Evolutionary conservation across 2,888 invertebrate species (phyloP).

Genomic region (Agelastica alni): DNA sequence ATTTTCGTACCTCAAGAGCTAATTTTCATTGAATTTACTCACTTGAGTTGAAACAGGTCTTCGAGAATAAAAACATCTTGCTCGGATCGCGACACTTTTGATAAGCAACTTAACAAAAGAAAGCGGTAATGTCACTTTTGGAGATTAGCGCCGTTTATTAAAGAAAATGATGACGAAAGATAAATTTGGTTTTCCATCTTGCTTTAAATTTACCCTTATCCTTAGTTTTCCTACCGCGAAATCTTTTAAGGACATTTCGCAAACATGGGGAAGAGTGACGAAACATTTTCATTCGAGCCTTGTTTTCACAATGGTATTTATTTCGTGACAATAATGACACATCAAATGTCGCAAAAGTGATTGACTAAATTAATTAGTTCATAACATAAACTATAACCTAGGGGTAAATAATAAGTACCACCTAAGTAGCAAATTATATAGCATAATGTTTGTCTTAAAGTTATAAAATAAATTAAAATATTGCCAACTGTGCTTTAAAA

Average conservation of each 20-base stretch:
- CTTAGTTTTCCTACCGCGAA: conserved; percentile 10
- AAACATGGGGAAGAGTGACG: background rate
- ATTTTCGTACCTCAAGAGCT: background rate
- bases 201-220: conserved; percentile 10
- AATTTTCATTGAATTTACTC: conserved; percentile 6
- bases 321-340: too few species aligned
- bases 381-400: too few species aligned
- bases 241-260: conserved; percentile 1
- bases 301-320: too few species aligned
- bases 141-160: conserved; percentile 24
- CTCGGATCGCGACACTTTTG: conserved; percentile 14
- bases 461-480: too few species aligned
- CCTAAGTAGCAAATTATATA: too few species aligned
- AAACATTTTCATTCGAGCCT: background rate
- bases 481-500: too few species aligned
- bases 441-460: too few species aligned
- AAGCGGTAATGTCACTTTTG: conserved; percentile 15
- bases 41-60: conserved; percentile 3
- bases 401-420: too few species aligned
- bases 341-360: too few species aligned
- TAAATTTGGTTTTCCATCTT: conserved; percentile 13
- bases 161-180: conserved; percentile 22
- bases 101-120: conserved; percentile 18
- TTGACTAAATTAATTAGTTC: too few species aligned
- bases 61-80: conserved; percentile 13